A percentile compares a stretch with the other conserved stretches of the same genome.
Conservation (phyloP, 2,113 vertebrate genomes). For the rabbit (Oryctolagus cuniculus) region mOryCun1.1 NC_091447.1:29189501-29190000, state of each 20-base stretch:
- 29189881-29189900: background rate
- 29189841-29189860: background rate
- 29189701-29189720: background rate
- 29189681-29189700: conserved; percentile 35
- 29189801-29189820: background rate
- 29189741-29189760: background rate
- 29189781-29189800: background rate
- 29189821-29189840: background rate
- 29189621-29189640: conserved; percentile 39
- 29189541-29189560: conserved; percentile 42
- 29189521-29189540: conserved; percentile 39
- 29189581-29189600: conserved; percentile 55
- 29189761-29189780: background rate
- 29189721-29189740: conserved; percentile 33
- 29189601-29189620: conserved; percentile 14
- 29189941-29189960: no score
- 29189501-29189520: conserved; percentile 30
- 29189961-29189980: no score
- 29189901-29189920: background rate
- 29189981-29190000: no score
- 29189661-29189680: conserved; percentile 39
- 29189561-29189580: conserved; percentile 65
- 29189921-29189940: background rate
- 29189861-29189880: background rate
- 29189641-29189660: conserved; percentile 41